phyloP scores from a whole-genome alignment of 2,888 invertebrate species.

The Caenorhabditis plicata region DNA sequence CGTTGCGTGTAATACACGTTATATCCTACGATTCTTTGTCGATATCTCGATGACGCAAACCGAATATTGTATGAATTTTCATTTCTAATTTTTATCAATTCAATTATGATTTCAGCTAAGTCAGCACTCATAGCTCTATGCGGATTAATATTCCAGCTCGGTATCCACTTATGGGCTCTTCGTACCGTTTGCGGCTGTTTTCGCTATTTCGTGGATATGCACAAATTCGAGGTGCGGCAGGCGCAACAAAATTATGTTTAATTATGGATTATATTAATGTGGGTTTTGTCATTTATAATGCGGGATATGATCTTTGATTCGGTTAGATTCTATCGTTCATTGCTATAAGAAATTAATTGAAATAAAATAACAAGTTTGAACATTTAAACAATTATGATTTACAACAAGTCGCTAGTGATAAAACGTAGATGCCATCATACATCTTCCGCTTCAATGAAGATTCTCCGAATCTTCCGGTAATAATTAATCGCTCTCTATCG shows the following conservation, averaged over 20 bases:
- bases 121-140: conserved; percentile 24
- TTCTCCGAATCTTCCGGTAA: conserved; percentile 27
- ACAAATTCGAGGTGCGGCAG: conserved; percentile 36
- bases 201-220: conserved; percentile 43
- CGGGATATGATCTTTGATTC: too few species aligned
- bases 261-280: too few species aligned
- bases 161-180: conserved; percentile 49
- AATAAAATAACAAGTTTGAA: neutral
- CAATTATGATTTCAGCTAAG: conserved; percentile 17
- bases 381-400: conserved; percentile 1
- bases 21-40: conserved; percentile 35
- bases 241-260: conserved; percentile 28
- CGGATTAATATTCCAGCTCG: conserved; percentile 32
- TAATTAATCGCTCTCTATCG: conserved; percentile 24
- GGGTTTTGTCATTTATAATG: too few species aligned
- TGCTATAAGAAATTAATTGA: too few species aligned
- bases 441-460: conserved; percentile 22
- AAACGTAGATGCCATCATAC: conserved; percentile 33
- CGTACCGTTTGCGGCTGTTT: conserved; percentile 49
- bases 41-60: conserved; percentile 16
- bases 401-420: conserved; percentile 19
- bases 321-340: too few species aligned
- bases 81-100: neutral
- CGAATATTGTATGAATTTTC: conserved; percentile 15
- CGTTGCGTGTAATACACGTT: conserved; percentile 37